Evolutionary conservation across 1,140 invertebrate genomes (phyloP).

Genomic region (Drosophila tristis): DNA sequence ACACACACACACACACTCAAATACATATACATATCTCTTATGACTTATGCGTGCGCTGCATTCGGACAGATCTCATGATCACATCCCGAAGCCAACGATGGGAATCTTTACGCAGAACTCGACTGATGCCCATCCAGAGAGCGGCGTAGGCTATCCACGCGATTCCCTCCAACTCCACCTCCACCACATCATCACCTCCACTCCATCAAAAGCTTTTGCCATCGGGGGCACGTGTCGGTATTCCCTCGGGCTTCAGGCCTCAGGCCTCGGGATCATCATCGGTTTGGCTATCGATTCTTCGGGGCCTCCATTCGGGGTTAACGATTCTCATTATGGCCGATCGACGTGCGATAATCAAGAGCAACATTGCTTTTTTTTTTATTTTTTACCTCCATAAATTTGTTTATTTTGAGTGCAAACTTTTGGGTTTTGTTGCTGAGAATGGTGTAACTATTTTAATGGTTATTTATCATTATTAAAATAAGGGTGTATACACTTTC

Average conservation of each 20-base stretch:
- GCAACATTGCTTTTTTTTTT: neutral
- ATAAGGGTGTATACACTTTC: no score
- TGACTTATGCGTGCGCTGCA: slow-evolving; percentile 77
- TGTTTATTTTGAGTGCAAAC: neutral
- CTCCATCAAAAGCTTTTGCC: slow-evolving; percentile 34
- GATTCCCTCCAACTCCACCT: no score
- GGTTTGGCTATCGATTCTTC: slow-evolving; percentile 59
- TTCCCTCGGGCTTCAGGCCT: slow-evolving; percentile 39
- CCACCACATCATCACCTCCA: no score
- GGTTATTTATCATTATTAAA: no score
- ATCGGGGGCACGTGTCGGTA: slow-evolving; percentile 70
- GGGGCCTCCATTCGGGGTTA: slow-evolving; percentile 23
- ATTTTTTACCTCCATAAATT: neutral
- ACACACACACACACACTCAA: neutral
- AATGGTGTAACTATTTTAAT: no score
- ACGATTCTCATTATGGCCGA: slow-evolving; percentile 25
- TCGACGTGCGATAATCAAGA: slow-evolving; percentile 52
- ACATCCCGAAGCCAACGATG: slow-evolving; percentile 35
- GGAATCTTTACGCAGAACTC: slow-evolving; percentile 74
- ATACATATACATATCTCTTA: slow-evolving; percentile 26
- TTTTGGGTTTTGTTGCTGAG: no score
- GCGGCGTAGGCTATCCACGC: no score
- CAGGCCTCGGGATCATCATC: slow-evolving; percentile 16
- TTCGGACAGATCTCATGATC: slow-evolving; percentile 28
- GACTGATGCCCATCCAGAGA: slow-evolving; percentile 17